Evolutionary conservation across 2,888 invertebrate genomes (phyloP).

Genomic region (Furcula furcula): DNA sequence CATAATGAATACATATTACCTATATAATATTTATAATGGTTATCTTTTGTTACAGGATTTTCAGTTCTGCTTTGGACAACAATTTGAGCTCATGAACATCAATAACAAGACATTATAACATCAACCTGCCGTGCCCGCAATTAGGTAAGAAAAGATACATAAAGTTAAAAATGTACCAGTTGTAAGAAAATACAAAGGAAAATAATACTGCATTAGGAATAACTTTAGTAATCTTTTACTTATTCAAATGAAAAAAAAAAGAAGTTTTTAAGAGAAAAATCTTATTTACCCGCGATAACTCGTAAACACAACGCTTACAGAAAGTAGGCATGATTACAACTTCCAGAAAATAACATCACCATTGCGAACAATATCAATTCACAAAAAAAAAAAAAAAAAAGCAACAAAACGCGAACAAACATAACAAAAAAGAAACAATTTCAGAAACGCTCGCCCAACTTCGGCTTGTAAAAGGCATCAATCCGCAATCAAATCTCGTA

Average conservation of each 20-base stretch:
- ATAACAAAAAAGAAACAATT: conserved; percentile 37
- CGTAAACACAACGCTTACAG: no score
- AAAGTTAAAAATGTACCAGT: no score
- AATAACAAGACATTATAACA: conserved; percentile 64
- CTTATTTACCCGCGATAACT: no score
- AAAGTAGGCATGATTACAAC: conserved; percentile 1
- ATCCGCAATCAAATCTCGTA: conserved; percentile 59
- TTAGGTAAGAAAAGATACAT: conserved; percentile 60
- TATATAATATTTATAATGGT: no score
- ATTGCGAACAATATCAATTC: conserved; percentile 15
- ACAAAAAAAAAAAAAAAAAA: conserved; percentile 17
- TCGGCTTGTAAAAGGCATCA: conserved; percentile 44
- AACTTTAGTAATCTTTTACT: no score
- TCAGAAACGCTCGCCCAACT: conserved; percentile 26
- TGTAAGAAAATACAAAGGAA: no score
- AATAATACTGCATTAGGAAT: no score
- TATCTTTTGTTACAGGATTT: conserved; percentile 63
- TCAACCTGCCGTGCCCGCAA: conserved; percentile 55
- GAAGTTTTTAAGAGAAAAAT: no score
- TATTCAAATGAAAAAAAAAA: no score
- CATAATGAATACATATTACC: no score
- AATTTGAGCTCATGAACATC: conserved; percentile 54
- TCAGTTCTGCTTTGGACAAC: conserved; percentile 25
- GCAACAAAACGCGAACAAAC: no score
- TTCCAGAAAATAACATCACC: background rate